Base-by-base conservation (phyloP, 2,113 vertebrate genomes). In the Piaya cayana region DNA sequence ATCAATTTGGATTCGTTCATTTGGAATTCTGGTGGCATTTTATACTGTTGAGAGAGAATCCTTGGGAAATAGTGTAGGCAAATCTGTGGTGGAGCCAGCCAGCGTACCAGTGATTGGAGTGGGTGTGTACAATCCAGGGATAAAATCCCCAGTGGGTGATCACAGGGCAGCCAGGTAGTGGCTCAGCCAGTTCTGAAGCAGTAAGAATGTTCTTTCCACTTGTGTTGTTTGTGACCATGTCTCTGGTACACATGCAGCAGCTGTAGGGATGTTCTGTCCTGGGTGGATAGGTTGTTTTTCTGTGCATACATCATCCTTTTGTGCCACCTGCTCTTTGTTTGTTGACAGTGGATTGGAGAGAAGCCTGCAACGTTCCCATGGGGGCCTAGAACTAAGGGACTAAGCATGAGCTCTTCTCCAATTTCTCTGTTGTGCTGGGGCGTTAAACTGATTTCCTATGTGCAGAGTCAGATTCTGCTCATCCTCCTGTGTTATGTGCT, bases 311-410 rank as follows among this genome's bases (percentile, higher is more conserved):
- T 23, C 47, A 49, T 76, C 49, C 49, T 30, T 25, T 26, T 56
- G 45, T 36, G 27, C 34, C 53, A 34, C 34, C 36, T 13, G 22
- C 42, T 77, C 34, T 15, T 63, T 4, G 5, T 15, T 63, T 4
- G 5, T 36, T 58, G 53, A 12, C 2, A 8, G 19, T 32, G 36
- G 6, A n/a, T 47, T 52, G 23, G 34, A 82, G 43, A 45, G 30
- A 64, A 63, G 29, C 37, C 30, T 43, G 7, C 34, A 55, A 26
- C 2, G 3, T 52, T 72, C 26, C 16, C 0, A 0, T 23, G 76
- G 42, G 23, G 84, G 53, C 58, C 49, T 72, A 49, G 59, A 34
- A 56, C 55, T 14, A 15, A 84, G 45, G 71, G 55, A 23, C 59
- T 77, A 72, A 39, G 8, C 68, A 6, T 10, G 45, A 80, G 29